phyloP scores from a whole-genome alignment of 2,888 invertebrate genomes.

The Choreutis nemorana region DNA sequence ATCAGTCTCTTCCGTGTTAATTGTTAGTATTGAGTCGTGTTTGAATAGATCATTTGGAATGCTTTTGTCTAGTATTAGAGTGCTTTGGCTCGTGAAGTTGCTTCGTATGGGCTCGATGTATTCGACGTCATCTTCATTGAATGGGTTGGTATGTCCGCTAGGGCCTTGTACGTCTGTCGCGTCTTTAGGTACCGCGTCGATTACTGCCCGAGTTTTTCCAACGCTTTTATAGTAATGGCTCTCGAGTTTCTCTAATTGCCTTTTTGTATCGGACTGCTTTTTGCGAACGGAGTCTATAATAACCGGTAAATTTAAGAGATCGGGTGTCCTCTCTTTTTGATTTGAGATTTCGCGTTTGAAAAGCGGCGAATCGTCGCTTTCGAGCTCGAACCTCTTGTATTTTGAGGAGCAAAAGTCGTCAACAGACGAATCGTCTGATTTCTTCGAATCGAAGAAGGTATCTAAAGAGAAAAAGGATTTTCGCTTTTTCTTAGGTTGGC shows the following conservation, averaged over 20 bases:
- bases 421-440: slow-evolving; percentile 55
- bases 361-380: slow-evolving; percentile 57
- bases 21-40: slow-evolving; percentile 44
- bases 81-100: slow-evolving; percentile 57
- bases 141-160: slow-evolving; percentile 45
- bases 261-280: slow-evolving; percentile 49
- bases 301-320: slow-evolving; percentile 49
- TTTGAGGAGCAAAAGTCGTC: slow-evolving; percentile 62
- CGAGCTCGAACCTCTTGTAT: slow-evolving; percentile 58
- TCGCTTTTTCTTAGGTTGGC: slow-evolving; percentile 53
- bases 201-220: slow-evolving; percentile 39
- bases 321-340: slow-evolving; percentile 44
- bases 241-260: slow-evolving; percentile 57
- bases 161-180: slow-evolving; percentile 47
- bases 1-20: slow-evolving; percentile 54
- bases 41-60: slow-evolving; percentile 25
- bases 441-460: slow-evolving; percentile 57
- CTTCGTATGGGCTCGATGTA: slow-evolving; percentile 61
- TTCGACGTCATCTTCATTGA: slow-evolving; percentile 48
- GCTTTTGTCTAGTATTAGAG: slow-evolving; percentile 51
- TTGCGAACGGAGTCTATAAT: slow-evolving; percentile 56
- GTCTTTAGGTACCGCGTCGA: slow-evolving; percentile 55
- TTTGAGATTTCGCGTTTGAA: slow-evolving; percentile 37
- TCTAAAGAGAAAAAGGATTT: slow-evolving; percentile 62
- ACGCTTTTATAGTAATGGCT: slow-evolving; percentile 55